A percentile compares a stretch with the other conserved stretches of the same genome.
Evolutionary conservation across 2,113 vertebrate genomes (phyloP).

Genomic region (Aepyceros melampus): DNA sequence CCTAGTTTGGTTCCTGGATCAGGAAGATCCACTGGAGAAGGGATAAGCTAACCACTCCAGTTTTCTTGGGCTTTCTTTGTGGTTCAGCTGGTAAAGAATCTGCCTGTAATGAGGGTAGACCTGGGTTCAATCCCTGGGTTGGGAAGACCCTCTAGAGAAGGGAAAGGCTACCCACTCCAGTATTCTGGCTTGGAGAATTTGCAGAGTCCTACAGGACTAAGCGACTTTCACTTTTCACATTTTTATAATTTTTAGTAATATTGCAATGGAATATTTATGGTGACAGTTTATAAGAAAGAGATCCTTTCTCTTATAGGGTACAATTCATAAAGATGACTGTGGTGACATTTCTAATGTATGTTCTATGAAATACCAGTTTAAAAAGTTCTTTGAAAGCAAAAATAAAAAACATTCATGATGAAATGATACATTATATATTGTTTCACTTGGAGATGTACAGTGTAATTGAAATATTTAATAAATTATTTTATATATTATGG

Average conservation of each 20-base stretch:
- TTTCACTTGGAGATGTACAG: not conserved
- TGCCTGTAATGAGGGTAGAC: fast-evolving
- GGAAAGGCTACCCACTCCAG: not conserved
- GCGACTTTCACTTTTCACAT: not conserved
- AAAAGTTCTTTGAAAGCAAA: not conserved
- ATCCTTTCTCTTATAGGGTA: not conserved
- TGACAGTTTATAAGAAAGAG: not conserved
- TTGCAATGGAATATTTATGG: not conserved
- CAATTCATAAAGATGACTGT: not conserved
- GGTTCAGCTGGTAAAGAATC: not conserved
- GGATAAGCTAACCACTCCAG: not conserved
- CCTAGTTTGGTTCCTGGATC: not conserved
- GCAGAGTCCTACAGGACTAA: not conserved
- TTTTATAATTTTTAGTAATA: not conserved
- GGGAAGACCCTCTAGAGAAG: not conserved
- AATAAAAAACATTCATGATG: not conserved
- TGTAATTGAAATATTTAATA: not conserved
- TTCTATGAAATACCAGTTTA: not conserved
- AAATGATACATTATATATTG: not conserved
- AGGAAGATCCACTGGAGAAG: fast-evolving
- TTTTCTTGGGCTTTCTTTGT: not conserved
- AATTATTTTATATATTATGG: not conserved
- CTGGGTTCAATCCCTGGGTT: not conserved
- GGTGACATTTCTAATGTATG: not conserved
- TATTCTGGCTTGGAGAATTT: not conserved